Evolutionary conservation across 1,140 invertebrate genomes (phyloP).

Genomic region (Drosophila punjabiensis): DNA sequence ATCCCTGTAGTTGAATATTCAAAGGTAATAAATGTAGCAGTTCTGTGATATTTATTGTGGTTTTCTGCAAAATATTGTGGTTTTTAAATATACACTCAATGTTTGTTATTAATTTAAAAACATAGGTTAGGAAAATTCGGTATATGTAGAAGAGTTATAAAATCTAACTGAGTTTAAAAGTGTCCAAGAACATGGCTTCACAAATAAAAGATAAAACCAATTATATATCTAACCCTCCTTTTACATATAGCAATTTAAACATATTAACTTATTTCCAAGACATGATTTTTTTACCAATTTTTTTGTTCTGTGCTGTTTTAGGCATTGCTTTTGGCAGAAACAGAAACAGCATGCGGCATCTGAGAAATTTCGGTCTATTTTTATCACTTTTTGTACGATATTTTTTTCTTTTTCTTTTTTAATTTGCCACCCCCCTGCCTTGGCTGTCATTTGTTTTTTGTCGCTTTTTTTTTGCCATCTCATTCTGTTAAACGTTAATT

Average conservation of each 20-base stretch:
- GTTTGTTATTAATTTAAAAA: too few relatives aligned
- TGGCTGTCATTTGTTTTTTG: constrained; percentile 15
- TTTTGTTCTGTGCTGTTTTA: constrained; percentile 25
- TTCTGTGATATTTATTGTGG: background rate
- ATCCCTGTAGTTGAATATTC: background rate
- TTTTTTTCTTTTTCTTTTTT: constrained; percentile 13
- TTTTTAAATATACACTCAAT: background rate
- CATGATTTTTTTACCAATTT: background rate
- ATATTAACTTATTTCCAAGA: background rate
- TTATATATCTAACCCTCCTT: background rate
- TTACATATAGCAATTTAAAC: background rate
- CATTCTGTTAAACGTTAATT: constrained; percentile 55
- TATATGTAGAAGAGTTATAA: background rate
- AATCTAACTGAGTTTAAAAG: too few relatives aligned
- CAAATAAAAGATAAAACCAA: too few relatives aligned
- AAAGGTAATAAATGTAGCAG: background rate
- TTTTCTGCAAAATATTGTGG: background rate
- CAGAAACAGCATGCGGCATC: constrained; percentile 21
- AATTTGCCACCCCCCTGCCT: constrained; percentile 1
- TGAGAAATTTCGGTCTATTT: constrained; percentile 50
- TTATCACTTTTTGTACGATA: constrained; percentile 61
- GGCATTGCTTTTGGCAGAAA: constrained; percentile 35
- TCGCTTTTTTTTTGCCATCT: constrained; percentile 30
- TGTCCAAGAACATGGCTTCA: too few relatives aligned
- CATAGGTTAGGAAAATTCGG: too few relatives aligned